Percentiles rank a stretch among this genome's conserved stretches.
These are phyloP conservation scores for Formica selysi DNA, from an alignment of 1,140 invertebrate genomes.

Conservation along the genomic window DNA sequence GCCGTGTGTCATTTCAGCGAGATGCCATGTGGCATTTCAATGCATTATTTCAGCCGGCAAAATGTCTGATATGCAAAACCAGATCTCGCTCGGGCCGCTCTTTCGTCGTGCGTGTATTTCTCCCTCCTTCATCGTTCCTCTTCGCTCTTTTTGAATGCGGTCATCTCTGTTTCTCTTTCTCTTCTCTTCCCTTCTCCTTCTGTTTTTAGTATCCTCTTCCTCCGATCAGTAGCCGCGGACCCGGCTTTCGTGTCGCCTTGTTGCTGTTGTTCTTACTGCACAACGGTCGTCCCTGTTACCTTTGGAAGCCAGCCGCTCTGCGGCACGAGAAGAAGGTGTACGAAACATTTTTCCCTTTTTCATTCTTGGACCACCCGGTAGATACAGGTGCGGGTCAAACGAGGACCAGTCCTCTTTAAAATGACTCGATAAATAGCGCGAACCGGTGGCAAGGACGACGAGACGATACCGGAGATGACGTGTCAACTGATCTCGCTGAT, in stretches of 20 bases:
- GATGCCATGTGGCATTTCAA: slow-evolving; percentile 85
- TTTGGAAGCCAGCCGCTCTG: slow-evolving; percentile 30
- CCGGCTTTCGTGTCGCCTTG: slow-evolving; percentile 58
- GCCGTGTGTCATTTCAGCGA: slow-evolving; percentile 84
- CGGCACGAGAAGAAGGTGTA: slow-evolving; percentile 23
- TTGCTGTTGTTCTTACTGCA: slow-evolving; percentile 52
- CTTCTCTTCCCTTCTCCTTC: slow-evolving; percentile 30
- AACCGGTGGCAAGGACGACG: slow-evolving; percentile 3
- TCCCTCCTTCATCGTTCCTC: slow-evolving; percentile 30
- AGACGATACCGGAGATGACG: slow-evolving; percentile 30
- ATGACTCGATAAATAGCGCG: slow-evolving; percentile 39
- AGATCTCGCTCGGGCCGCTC: slow-evolving; percentile 68
- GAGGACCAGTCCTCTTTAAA: slow-evolving; percentile 54
- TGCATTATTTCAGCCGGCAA: slow-evolving; percentile 85
- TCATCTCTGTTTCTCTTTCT: slow-evolving; percentile 15
- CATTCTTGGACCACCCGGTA: slow-evolving; percentile 61
- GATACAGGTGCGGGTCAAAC: slow-evolving; percentile 37
- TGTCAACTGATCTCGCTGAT: slow-evolving; percentile 6
- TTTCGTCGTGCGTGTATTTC: slow-evolving; percentile 47
- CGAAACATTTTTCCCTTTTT: slow-evolving; percentile 33
- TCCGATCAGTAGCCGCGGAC: slow-evolving; percentile 56
- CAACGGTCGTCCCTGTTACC: slow-evolving; percentile 54
- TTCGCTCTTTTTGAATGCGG: slow-evolving; percentile 42
- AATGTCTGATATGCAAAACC: slow-evolving; percentile 84
- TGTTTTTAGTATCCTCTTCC: slow-evolving; percentile 40